Evolutionary conservation across 1,140 invertebrate genomes (phyloP).

Genomic region (Pentalonia nigronervosa): DNA sequence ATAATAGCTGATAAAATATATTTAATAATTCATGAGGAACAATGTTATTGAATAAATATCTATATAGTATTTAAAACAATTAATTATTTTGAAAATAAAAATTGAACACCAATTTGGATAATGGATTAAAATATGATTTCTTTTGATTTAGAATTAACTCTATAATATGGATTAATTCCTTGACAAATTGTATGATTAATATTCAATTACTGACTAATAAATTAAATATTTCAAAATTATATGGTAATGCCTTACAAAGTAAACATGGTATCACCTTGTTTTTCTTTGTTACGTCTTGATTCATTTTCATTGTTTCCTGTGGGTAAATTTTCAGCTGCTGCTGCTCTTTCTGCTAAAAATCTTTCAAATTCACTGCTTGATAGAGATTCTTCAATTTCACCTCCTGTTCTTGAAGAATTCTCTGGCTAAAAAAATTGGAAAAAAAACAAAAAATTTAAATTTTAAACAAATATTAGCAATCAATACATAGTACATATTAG

Average conservation of each 20-base stretch:
- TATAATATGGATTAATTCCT: background rate
- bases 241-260: slow-evolving; percentile 7
- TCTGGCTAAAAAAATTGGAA: slow-evolving; percentile 5
- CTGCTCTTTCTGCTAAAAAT: slow-evolving; percentile 87
- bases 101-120: background rate
- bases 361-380: slow-evolving; percentile 92
- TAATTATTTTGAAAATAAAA: background rate
- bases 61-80: background rate
- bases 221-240: background rate
- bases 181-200: slow-evolving; percentile 8
- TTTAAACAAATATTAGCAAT: background rate
- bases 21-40: background rate
- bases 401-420: slow-evolving; percentile 52
- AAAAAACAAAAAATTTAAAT: background rate
- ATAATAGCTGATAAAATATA: background rate
- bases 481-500: background rate
- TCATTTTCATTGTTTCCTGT: slow-evolving; percentile 16
- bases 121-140: background rate
- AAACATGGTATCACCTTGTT: slow-evolving; percentile 57
- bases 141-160: background rate
- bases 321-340: slow-evolving; percentile 78
- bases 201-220: background rate
- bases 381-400: slow-evolving; percentile 72
- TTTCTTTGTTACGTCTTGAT: slow-evolving; percentile 33
- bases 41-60: background rate